Evolutionary conservation across 1,140 invertebrate genomes (phyloP).

Genomic region (Drosophila cardini): DNA sequence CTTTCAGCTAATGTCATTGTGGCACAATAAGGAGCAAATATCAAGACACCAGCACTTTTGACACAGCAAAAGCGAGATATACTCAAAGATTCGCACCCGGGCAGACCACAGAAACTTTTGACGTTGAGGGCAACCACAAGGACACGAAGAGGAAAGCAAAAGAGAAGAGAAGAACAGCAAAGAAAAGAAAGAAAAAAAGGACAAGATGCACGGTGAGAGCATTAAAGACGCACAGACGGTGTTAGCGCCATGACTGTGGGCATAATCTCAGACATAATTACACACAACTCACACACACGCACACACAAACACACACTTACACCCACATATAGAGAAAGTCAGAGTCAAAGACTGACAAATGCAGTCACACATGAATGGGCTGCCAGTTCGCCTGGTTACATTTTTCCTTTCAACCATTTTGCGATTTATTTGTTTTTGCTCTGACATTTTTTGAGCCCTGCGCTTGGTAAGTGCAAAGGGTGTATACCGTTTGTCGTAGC

Average conservation of each 20-base stretch:
- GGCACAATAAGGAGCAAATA: slow-evolving; percentile 61
- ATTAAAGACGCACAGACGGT: slow-evolving; percentile 64
- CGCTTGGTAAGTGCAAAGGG: no score
- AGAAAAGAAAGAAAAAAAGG: neutral
- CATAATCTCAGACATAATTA: slow-evolving; percentile 83
- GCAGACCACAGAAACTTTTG: slow-evolving; percentile 74
- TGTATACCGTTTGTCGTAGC: no score
- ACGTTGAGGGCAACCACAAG: slow-evolving; percentile 55
- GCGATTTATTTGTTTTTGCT: slow-evolving; percentile 46
- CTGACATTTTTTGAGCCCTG: neutral
- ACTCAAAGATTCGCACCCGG: slow-evolving; percentile 50
- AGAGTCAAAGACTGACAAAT: slow-evolving; percentile 65
- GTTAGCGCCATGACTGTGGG: slow-evolving; percentile 63
- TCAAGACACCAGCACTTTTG: slow-evolving; percentile 63
- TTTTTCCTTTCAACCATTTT: slow-evolving; percentile 35
- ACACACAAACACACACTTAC: slow-evolving; percentile 28
- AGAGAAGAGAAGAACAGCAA: neutral
- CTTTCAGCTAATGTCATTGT: slow-evolving; percentile 32
- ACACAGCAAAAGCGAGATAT: slow-evolving; percentile 31
- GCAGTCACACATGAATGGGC: slow-evolving; percentile 71
- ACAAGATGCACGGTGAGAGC: slow-evolving; percentile 24
- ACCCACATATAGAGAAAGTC: slow-evolving; percentile 16
- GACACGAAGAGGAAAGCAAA: slow-evolving; percentile 22
- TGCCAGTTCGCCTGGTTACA: slow-evolving; percentile 30
- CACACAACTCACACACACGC: slow-evolving; percentile 58